A percentile compares a stretch with the other conserved stretches of the same genome.
These are phyloP conservation scores for Dolichomitus sp. DNA, from an alignment of 2,888 invertebrate genomes.

Conservation along the genomic window DNA sequence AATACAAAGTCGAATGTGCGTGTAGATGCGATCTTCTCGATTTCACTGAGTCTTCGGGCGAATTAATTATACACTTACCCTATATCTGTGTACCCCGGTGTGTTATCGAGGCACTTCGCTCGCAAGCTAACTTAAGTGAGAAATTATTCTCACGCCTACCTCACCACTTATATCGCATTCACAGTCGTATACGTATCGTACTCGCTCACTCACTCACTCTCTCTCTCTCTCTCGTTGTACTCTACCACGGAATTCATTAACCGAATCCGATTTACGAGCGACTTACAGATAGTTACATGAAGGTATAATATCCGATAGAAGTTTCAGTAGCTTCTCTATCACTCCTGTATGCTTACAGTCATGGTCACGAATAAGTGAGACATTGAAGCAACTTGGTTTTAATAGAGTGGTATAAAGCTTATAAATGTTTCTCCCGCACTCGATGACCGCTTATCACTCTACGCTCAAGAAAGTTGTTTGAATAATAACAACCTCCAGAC, in stretches of 20 bases:
- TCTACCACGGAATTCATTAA: conserved; percentile 60
- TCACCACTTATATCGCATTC: conserved; percentile 55
- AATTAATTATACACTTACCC: conserved; percentile 47
- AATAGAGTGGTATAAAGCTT: conserved; percentile 49
- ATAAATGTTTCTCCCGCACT: conserved; percentile 36
- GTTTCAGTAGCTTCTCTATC: conserved; percentile 30
- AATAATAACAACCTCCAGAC: conserved; percentile 3
- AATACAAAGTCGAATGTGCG: conserved; percentile 14
- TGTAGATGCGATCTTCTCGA: conserved; percentile 46
- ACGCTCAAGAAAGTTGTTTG: conserved; percentile 28
- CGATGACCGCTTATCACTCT: conserved; percentile 38
- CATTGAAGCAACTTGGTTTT: conserved; percentile 51
- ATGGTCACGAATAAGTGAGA: conserved; percentile 52
- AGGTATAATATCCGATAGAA: conserved; percentile 48
- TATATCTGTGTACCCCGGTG: conserved; percentile 11
- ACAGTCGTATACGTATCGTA: conserved; percentile 40
- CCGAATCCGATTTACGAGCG: conserved; percentile 62
- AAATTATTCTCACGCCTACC: conserved; percentile 69
- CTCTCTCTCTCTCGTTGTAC: conserved; percentile 20
- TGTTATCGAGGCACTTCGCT: conserved; percentile 52
- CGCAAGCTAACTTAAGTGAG: conserved; percentile 55
- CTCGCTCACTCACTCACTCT: neutral
- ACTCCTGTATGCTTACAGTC: conserved; percentile 9
- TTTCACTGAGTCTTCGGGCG: conserved; percentile 30
- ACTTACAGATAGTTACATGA: conserved; percentile 52